Evolutionary conservation across 2,113 vertebrate species (phyloP).

Genomic region (Hippoglossus stenolepis): DNA sequence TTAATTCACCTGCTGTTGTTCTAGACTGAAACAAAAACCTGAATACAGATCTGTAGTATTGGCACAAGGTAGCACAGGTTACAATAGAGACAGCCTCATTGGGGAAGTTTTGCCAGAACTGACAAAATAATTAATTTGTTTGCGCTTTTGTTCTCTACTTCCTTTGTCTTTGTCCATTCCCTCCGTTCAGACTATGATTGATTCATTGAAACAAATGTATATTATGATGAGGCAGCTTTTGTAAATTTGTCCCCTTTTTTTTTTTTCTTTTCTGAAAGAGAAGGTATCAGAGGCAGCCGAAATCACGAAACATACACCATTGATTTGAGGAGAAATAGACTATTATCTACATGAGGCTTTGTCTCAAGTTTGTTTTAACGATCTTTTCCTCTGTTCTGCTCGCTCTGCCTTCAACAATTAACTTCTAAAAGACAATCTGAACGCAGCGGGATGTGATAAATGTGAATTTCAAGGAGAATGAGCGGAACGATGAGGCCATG

Average conservation of each 20-base stretch:
- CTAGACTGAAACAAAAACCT: neutral
- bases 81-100: too few species aligned
- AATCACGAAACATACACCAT: neutral
- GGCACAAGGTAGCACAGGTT: neutral
- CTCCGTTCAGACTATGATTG: neutral
- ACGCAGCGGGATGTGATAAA: neutral
- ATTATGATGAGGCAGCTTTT: slow-evolving; percentile 12
- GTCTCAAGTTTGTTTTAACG: neutral
- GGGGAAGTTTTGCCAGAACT: neutral
- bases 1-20: slow-evolving; percentile 15
- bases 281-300: neutral
- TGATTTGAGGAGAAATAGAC: slow-evolving; percentile 1
- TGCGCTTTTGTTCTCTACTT: neutral
- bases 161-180: neutral
- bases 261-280: neutral
- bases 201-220: slow-evolving; percentile 27
- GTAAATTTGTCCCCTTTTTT: neutral
- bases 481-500: slow-evolving; percentile 1
- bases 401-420: slow-evolving; percentile 1
- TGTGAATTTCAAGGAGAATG: neutral
- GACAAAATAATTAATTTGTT: neutral
- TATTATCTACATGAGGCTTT: neutral
- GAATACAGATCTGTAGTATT: neutral
- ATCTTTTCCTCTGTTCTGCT: neutral
- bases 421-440: slow-evolving; percentile 1